phyloP scores from a whole-genome alignment of 2,797 vertebrate genomes.

The Tarsius wallacei region DNA sequence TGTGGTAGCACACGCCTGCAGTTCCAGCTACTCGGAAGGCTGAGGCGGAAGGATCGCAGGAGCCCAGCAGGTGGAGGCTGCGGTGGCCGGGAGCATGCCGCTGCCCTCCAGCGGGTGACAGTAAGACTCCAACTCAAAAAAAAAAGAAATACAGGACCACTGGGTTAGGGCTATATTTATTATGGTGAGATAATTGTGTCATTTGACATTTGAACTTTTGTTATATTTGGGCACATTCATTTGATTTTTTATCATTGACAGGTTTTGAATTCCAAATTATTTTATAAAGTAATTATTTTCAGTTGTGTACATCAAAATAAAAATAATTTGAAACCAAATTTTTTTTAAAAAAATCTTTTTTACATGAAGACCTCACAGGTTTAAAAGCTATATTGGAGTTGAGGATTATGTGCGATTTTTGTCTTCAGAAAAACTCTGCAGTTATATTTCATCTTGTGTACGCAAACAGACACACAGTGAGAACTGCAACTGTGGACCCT shows the following conservation, averaged over 20 bases:
- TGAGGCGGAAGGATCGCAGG: no score
- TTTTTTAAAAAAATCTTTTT: constrained; percentile 8
- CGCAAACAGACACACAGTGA: not conserved
- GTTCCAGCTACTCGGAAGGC: no score
- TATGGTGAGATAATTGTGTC: not conserved
- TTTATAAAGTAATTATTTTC: not conserved
- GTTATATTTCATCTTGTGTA: not conserved
- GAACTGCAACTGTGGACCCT: not conserved
- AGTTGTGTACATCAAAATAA: not conserved
- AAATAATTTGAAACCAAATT: not conserved
- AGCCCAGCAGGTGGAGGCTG: no score
- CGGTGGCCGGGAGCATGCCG: no score
- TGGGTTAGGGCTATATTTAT: constrained; percentile 2
- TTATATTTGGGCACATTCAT: not conserved
- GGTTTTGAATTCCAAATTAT: not conserved
- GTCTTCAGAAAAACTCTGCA: constrained; percentile 4
- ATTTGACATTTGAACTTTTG: not conserved
- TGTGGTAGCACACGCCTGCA: no score
- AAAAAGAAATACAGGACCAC: not conserved
- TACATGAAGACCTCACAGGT: constrained; percentile 4
- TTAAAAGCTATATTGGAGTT: not conserved
- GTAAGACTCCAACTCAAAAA: no score
- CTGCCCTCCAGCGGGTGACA: no score
- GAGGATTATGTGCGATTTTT: not conserved
- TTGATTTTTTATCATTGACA: not conserved